Base-by-base conservation (phyloP, 2,113 vertebrate species). In the Albula goreensis region DNA sequence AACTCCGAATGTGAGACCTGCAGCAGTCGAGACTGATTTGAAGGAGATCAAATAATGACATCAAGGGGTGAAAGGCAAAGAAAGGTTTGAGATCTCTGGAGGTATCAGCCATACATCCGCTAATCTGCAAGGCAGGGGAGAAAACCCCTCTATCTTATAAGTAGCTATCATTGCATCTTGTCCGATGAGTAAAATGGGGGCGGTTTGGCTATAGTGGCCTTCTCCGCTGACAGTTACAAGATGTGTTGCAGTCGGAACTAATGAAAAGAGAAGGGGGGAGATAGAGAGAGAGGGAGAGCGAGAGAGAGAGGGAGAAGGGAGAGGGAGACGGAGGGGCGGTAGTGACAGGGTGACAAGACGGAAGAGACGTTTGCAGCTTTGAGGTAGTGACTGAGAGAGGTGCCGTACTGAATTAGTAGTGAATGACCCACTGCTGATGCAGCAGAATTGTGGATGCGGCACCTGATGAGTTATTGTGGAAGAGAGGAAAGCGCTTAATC, bases 21-120 rank as follows among this genome's bases (percentile, higher is more conserved):
- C 83, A 84, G 88, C 90, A 90, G 90, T 90, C 87, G 87, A 90
- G 88, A 90, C 70, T 84, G 87, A 89, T 78, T 81, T 50, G 0
- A 85, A 91, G 88, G 87, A 86, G 92, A 93, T 93, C 88, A 92
- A 94, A 93, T 92, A 90, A 92, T 92, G 93, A 91, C 92, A 89
- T 90, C 94, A 92, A 92, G 88, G 93, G 93, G 92, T 5, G 92
- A 85, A n/a, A 87, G 92, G 93, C 94, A 5, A 19, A 93, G 94
- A 95, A 94, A 94, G 94, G 84, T 87, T 89, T 82, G 92, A 93
- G 90, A 94, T 93, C 91, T 91, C 91, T 90, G 78, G 92, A 91
- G 92, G 90, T 53, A 78, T 13, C n/a, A 79, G 52, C 57, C 25
- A 78, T 48, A 78, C 50, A 85, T 85, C 74, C 49, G 52, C n/a